phyloP scores from a whole-genome alignment of 1,140 invertebrate species.

The Zaprionus vittiger region DNA sequence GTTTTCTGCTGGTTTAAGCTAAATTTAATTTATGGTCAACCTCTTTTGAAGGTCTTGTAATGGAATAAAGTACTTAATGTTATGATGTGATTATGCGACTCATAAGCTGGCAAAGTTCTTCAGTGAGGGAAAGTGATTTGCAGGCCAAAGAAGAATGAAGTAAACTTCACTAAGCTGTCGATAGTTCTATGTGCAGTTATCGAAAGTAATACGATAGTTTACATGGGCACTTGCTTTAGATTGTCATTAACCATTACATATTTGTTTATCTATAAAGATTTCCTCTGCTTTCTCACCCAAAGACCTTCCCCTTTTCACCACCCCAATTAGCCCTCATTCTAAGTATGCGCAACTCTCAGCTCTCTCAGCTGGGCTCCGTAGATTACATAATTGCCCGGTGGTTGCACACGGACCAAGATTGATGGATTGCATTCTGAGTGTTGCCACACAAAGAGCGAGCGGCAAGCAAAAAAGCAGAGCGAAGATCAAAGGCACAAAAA shows the following conservation, averaged over 20 bases:
- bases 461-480: slow-evolving; percentile 31
- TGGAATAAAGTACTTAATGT: slow-evolving; percentile 61
- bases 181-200: not conserved
- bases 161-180: not conserved
- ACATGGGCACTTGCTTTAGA: not conserved
- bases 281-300: not conserved
- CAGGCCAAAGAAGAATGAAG: not conserved
- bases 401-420: slow-evolving; percentile 61
- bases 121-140: not conserved
- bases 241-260: not conserved
- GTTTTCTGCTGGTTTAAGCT: slow-evolving; percentile 46
- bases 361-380: slow-evolving; percentile 39
- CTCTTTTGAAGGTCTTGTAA: slow-evolving; percentile 57
- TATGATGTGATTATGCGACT: slow-evolving; percentile 68
- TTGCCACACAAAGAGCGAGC: slow-evolving; percentile 52
- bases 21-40: slow-evolving; percentile 78
- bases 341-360: slow-evolving; percentile 18
- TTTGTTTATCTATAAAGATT: not conserved
- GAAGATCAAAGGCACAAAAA: slow-evolving; percentile 68
- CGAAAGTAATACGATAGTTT: not conserved
- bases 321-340: slow-evolving; percentile 15
- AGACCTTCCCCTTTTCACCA: not conserved
- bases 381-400: slow-evolving; percentile 72
- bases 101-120: slow-evolving; percentile 4
- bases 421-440: slow-evolving; percentile 79